phyloP scores from a whole-genome alignment of 2,888 invertebrate genomes.

The Drosophila recens region DNA sequence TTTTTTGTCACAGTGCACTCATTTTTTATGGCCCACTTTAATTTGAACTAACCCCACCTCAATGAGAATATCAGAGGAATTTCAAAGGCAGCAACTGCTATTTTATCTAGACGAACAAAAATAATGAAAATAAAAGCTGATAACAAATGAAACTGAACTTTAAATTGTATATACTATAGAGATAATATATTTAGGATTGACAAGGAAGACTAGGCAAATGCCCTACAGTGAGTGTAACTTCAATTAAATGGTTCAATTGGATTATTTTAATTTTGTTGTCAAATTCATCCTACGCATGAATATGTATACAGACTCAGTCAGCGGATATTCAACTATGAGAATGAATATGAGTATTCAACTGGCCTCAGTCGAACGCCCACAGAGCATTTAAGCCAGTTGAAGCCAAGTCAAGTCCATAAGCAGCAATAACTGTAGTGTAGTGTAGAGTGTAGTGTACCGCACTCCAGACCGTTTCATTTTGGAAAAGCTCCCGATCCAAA shows the following conservation, averaged over 20 bases:
- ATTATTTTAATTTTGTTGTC: conserved; percentile 17
- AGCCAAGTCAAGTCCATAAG: conserved; percentile 48
- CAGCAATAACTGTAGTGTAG: conserved; percentile 52
- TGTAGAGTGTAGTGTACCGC: conserved; percentile 54
- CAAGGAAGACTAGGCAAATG: conserved; percentile 10
- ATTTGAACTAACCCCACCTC: conserved; percentile 48
- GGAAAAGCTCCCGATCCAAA: conserved; percentile 54
- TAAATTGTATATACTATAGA: conserved; percentile 38
- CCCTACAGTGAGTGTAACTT: conserved; percentile 1
- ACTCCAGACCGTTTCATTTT: conserved; percentile 23
- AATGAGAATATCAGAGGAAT: conserved; percentile 29
- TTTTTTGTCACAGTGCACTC: conserved; percentile 37
- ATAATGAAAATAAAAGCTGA: conserved; percentile 43
- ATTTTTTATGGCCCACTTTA: conserved; percentile 23
- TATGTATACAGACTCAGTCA: neutral
- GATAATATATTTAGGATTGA: conserved; percentile 17
- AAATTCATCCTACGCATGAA: conserved; percentile 38
- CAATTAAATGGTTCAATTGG: conserved; percentile 7
- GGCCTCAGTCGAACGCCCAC: conserved; percentile 45
- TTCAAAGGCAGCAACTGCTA: conserved; percentile 41
- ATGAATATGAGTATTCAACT: neutral
- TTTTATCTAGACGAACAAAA: conserved; percentile 43
- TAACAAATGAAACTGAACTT: conserved; percentile 66
- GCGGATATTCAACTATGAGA: conserved; percentile 10
- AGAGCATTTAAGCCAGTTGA: conserved; percentile 17